Base-by-base conservation (phyloP, 1,140 invertebrate genomes). In the Hirudo medicinalis region DNA sequence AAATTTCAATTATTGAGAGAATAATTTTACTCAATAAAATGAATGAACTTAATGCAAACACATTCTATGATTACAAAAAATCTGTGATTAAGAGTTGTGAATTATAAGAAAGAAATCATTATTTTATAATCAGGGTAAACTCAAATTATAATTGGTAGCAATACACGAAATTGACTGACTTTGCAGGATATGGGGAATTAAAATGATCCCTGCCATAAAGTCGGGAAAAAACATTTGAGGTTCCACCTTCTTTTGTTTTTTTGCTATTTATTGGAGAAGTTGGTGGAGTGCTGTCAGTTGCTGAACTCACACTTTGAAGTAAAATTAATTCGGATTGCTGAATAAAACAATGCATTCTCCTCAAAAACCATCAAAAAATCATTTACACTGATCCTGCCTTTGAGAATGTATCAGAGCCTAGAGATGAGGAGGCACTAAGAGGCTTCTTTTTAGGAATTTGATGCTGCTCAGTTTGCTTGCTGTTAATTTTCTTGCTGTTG, bases 211-310 rank as follows among this genome's bases (percentile, higher is more conserved):
- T 85, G 32, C 88, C 88, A 17, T 88, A 89, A 0, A 93, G 84
- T 57, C 91, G 83, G 68, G 88, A 87, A 82, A 93, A 93, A 36
- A 92, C 90, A 79, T 86, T 85, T 53, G 69, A 32, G 4, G 43
- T 9, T 49, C 43, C 43, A 75, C 90, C 89, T 75, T 91, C 89
- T 6, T 87, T 82, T 68, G 57, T 84, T 84, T 74, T 75, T 25
- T 79, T 72, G 29, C 32, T 75, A 11, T 73, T 55, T 36, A 76
- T 75, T 3, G 80, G 80, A 36, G 79, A 81, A 40, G 74, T 73
- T 4, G 80, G 80, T 49, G 80, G 80, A 15, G 78, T 77, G 36
- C 66, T 60, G 25, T 75, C 74, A 70, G 67, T 70, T 22, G 70
- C 43, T 49, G 43, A 49, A 17, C 43, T 49, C 43, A 49, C 43